Evolutionary conservation across 2,113 vertebrate genomes (phyloP).

Genomic region (Oreochromis niloticus): DNA sequence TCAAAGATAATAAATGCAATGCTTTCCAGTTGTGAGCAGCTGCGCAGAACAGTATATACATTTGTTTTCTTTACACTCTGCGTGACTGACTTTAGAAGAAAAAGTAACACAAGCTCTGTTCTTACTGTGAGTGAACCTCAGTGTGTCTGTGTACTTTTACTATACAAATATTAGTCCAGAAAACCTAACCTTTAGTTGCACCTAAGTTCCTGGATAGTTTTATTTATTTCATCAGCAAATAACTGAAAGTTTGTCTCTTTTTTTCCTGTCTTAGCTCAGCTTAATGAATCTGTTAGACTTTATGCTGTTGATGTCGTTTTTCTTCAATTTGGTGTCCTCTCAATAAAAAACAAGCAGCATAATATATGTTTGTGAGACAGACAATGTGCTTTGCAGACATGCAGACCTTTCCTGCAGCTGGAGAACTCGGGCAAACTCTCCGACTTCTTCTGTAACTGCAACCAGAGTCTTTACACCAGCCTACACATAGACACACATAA

Average conservation of each 20-base stretch:
- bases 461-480: constrained; percentile 54
- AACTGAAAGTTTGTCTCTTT: neutral
- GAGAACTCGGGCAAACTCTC: constrained; percentile 60
- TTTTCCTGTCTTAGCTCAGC: neutral
- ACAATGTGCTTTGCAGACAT: neutral
- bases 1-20: neutral
- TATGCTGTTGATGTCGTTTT: neutral
- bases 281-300: neutral
- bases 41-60: neutral
- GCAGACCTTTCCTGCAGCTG: constrained; percentile 63
- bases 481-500: constrained; percentile 21
- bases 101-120: neutral
- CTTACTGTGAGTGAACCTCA: neutral
- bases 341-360: neutral
- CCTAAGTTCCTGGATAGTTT: neutral
- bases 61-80: neutral
- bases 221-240: neutral
- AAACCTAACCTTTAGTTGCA: neutral
- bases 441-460: constrained; percentile 61
- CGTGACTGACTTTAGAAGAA: neutral
- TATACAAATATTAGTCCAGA: neutral
- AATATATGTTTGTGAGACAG: neutral
- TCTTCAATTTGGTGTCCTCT: neutral
- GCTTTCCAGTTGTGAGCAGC: neutral
- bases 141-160: neutral